A percentile compares a stretch with the other conserved stretches of the same genome.
phyloP scores from a whole-genome alignment of 1,140 invertebrate species.

The Anastrepha obliqua region DNA sequence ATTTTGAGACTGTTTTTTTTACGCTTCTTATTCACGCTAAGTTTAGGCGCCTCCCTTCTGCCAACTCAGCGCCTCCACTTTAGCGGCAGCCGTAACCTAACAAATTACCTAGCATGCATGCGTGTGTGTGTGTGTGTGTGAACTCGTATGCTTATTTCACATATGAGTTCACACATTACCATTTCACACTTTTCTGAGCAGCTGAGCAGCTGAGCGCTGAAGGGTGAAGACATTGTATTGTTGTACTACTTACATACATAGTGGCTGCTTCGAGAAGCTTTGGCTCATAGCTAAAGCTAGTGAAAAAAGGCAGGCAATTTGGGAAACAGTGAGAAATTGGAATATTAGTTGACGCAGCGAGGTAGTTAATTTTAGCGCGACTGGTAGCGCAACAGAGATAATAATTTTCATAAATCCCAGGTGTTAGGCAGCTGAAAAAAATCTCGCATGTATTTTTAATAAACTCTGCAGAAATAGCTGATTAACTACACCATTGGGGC shows the following conservation, averaged over 20 bases:
- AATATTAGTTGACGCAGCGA: slow-evolving; percentile 31
- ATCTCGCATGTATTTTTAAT: not conserved
- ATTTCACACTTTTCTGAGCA: slow-evolving; percentile 45
- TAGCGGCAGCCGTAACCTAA: not conserved
- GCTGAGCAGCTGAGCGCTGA: not conserved
- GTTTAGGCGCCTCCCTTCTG: slow-evolving; percentile 22
- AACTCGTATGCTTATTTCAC: slow-evolving; percentile 44
- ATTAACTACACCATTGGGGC: slow-evolving; percentile 18
- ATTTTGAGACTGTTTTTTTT: not conserved
- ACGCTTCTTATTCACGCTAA: not conserved
- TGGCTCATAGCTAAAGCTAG: slow-evolving; percentile 8
- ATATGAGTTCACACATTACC: slow-evolving; percentile 46
- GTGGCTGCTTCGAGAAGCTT: not conserved
- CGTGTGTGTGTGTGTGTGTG: not conserved
- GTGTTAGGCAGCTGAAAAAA: not conserved
- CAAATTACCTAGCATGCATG: not conserved
- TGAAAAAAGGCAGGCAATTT: slow-evolving; percentile 35
- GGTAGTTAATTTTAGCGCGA: slow-evolving; percentile 38
- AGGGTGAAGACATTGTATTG: not conserved
- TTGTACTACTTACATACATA: not conserved
- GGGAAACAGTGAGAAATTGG: slow-evolving; percentile 30
- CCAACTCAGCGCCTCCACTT: not conserved
- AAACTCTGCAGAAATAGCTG: not conserved
- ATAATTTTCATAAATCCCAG: slow-evolving; percentile 16
- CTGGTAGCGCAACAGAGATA: not conserved